These are phyloP conservation scores for Sebastes baramenuke DNA, from an alignment of 2,797 vertebrate species.

Conservation along the genomic window DNA sequence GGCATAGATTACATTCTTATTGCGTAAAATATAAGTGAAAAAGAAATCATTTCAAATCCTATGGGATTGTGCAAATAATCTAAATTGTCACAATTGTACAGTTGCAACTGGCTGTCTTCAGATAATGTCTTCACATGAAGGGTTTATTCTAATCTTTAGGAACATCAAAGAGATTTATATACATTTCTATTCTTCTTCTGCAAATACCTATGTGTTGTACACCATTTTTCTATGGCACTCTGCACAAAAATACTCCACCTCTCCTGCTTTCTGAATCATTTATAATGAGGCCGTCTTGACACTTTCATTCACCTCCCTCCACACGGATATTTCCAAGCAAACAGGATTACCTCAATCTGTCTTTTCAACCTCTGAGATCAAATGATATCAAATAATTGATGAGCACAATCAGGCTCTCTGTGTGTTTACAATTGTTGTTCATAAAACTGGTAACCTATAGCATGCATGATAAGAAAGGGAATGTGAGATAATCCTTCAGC, in stretches of 20 bases:
- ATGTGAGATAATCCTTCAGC: slow-evolving; percentile 26
- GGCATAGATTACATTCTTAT: background rate
- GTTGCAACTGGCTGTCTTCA: background rate
- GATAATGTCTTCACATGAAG: background rate
- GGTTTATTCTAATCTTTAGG: background rate
- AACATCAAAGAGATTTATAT: background rate
- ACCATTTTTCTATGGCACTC: background rate
- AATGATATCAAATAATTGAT: slow-evolving; percentile 34
- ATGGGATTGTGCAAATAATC: background rate
- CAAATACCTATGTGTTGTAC: background rate
- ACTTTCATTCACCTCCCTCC: slow-evolving; percentile 28
- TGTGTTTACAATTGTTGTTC: slow-evolving; percentile 9
- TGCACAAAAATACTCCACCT: background rate
- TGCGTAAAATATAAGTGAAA: background rate
- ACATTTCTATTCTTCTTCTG: background rate
- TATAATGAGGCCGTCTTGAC: slow-evolving; percentile 17
- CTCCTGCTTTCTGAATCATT: slow-evolving; percentile 18
- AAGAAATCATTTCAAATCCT: background rate
- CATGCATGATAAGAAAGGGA: slow-evolving; percentile 8
- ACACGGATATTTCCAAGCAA: slow-evolving; percentile 37
- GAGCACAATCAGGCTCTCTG: slow-evolving; percentile 25
- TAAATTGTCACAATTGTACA: background rate
- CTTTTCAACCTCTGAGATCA: slow-evolving; percentile 46
- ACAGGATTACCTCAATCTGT: slow-evolving; percentile 38
- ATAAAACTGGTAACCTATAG: background rate